Conservation (phyloP, 2,888 invertebrate species). For the Habrosyne pyritoides region DNA sequence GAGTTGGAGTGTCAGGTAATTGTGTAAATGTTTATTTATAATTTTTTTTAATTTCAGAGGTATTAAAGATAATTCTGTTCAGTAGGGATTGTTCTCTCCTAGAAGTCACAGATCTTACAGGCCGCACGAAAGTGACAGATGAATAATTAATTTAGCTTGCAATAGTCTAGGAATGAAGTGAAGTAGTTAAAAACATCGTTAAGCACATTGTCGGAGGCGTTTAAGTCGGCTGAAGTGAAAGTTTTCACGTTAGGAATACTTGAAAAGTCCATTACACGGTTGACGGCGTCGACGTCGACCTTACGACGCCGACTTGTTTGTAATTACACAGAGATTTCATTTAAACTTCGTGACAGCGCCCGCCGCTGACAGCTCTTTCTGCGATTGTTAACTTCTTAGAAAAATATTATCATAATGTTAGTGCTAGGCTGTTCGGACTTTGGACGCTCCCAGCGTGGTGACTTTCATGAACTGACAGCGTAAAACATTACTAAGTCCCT, state of each 20-base stretch:
- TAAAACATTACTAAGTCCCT: background rate
- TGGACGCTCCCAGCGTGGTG: background rate
- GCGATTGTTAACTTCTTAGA: constrained; percentile 58
- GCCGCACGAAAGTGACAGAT: constrained; percentile 34
- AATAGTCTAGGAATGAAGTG: constrained; percentile 62
- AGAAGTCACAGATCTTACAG: background rate
- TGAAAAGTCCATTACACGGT: constrained; percentile 82
- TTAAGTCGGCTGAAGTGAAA: constrained; percentile 71
- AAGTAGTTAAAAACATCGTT: constrained; percentile 80
- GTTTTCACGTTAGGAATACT: constrained; percentile 81
- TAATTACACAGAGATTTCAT: constrained; percentile 80
- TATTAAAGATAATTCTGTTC: background rate
- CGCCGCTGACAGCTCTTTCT: constrained; percentile 61
- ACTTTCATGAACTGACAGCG: background rate
- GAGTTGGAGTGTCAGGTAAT: too few relatives aligned
- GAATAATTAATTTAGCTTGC: constrained; percentile 70
- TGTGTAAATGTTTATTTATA: too few relatives aligned
- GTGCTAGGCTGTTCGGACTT: constrained; percentile 1
- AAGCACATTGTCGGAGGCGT: constrained; percentile 77
- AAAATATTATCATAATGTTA: constrained; percentile 47
- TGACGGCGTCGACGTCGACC: constrained; percentile 67
- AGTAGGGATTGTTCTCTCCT: too few relatives aligned
- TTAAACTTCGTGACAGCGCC: constrained; percentile 74
- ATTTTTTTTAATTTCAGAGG: background rate
- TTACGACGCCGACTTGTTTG: constrained; percentile 70